phyloP scores from a whole-genome alignment of 2,113 vertebrate species.

The Psophia crepitans region DNA sequence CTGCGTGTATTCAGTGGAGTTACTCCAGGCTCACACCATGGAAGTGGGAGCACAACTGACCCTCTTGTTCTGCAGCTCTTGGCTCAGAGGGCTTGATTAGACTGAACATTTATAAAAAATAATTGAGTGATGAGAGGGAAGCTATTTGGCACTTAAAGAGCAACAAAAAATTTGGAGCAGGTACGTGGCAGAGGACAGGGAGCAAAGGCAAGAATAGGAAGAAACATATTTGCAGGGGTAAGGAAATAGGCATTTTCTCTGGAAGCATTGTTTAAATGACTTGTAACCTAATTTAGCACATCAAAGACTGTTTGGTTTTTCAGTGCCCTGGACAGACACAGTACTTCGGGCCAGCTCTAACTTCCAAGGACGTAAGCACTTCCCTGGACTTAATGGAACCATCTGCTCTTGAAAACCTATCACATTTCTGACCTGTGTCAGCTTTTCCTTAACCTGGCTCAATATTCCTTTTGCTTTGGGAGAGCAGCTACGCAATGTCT shows the following conservation, averaged over 20 bases:
- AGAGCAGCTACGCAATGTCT: rapidly evolving
- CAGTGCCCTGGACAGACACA: background rate
- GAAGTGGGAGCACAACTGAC: slow-evolving; percentile 14
- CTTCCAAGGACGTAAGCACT: background rate
- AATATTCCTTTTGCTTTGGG: background rate
- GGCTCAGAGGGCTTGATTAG: background rate
- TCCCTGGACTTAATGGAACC: background rate
- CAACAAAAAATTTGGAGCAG: background rate
- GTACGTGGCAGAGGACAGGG: background rate
- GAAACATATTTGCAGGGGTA: background rate
- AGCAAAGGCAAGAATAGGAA: background rate
- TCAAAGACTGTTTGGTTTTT: background rate
- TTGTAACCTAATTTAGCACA: background rate
- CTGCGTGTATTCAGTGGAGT: background rate
- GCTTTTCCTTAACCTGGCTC: background rate
- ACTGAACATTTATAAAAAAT: background rate
- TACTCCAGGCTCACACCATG: background rate
- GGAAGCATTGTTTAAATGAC: background rate
- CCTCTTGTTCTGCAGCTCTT: slow-evolving; percentile 7
- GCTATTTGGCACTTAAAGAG: background rate
- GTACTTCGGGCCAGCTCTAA: background rate
- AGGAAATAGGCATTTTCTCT: background rate
- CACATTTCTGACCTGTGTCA: background rate
- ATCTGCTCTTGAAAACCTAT: background rate
- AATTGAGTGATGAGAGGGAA: background rate